Evolutionary conservation across 2,797 vertebrate species (phyloP).

Genomic region (Crocidura indochinensis): DNA sequence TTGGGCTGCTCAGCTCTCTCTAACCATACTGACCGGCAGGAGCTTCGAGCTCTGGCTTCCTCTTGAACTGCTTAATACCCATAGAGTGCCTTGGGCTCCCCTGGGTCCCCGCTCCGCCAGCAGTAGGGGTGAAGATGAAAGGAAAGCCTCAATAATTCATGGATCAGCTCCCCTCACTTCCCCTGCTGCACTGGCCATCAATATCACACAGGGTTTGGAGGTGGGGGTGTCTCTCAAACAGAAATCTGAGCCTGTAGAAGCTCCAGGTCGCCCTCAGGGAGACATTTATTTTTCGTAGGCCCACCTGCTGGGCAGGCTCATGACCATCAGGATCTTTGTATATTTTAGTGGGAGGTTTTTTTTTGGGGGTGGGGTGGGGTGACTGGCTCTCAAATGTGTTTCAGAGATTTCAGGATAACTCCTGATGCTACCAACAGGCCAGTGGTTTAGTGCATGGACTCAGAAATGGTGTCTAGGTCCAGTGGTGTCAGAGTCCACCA

Average conservation of each 20-base stretch:
- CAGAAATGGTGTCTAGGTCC: no score
- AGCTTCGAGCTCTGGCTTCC: conserved; percentile 35
- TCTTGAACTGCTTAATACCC: conserved; percentile 68
- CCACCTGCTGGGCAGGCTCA: not conserved
- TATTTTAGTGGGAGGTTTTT: no score
- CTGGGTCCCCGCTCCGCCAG: conserved; percentile 70
- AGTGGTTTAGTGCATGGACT: no score
- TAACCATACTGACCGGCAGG: not conserved
- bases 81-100: conserved; percentile 76
- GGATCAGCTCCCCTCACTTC: conserved; percentile 83
- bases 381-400: no score
- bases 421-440: no score
- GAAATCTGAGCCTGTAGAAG: conserved; percentile 36
- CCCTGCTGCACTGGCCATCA: conserved; percentile 86
- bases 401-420: no score
- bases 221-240: conserved; percentile 70
- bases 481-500: no score
- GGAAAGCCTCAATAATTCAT: conserved; percentile 90
- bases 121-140: conserved; percentile 85
- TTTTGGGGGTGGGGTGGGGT: no score
- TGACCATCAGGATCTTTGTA: no score
- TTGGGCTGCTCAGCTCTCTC: not conserved
- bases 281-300: not conserved
- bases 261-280: not conserved
- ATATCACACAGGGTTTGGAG: conserved; percentile 86